phyloP scores from a whole-genome alignment of 2,888 invertebrate species.

The Phrixothrix hirtus region DNA sequence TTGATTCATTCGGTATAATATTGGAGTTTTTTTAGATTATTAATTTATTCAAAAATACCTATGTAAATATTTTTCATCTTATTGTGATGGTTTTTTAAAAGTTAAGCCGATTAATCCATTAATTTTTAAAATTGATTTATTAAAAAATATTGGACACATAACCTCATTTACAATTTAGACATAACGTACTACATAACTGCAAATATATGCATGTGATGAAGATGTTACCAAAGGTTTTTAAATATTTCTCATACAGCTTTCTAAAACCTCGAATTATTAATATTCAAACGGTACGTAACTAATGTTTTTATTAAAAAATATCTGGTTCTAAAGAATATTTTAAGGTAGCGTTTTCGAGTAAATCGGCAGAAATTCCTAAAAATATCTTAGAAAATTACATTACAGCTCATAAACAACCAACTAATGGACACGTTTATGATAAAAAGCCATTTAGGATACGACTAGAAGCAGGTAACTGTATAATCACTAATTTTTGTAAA shows the following conservation, averaged over 20 bases:
- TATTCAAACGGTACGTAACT: neutral
- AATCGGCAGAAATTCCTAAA: constrained; percentile 65
- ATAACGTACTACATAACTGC: neutral
- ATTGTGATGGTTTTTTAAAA: too few relatives aligned
- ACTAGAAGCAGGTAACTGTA: constrained; percentile 64
- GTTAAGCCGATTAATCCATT: too few relatives aligned
- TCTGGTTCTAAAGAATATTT: neutral
- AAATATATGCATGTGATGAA: neutral
- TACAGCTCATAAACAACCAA: constrained; percentile 65
- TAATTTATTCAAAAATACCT: too few relatives aligned
- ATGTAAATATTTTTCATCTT: too few relatives aligned
- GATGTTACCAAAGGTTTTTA: neutral
- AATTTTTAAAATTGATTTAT: too few relatives aligned
- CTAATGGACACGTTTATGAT: constrained; percentile 81
- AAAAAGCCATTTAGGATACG: constrained; percentile 84
- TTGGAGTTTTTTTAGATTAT: too few relatives aligned
- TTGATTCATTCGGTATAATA: too few relatives aligned
- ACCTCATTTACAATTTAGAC: too few relatives aligned
- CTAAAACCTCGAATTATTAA: neutral
- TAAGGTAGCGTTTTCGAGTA: constrained; percentile 18
- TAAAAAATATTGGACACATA: too few relatives aligned
- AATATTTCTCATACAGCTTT: neutral
- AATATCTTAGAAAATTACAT: constrained; percentile 66
- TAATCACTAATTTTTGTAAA: neutral
- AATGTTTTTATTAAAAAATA: neutral